Base-by-base conservation (phyloP, 2,113 vertebrate genomes). In the Candoia aspera region DNA sequence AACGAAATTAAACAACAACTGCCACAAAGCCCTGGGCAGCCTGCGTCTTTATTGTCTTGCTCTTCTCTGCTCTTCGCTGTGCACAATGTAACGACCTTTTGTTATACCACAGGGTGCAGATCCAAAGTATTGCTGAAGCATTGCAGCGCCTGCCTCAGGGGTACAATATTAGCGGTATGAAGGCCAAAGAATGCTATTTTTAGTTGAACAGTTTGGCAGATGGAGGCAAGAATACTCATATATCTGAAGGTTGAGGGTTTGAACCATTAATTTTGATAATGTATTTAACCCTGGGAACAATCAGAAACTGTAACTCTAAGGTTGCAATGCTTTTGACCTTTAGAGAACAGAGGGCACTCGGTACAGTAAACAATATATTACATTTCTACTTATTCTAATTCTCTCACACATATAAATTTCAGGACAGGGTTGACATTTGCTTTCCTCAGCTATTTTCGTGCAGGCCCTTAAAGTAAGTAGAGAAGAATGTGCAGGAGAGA, bases 261-360 rank as follows among this genome's bases (percentile, higher is more conserved):
- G 93, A 98, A 97, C 98, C 98, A 98, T 99, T 99, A 98, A 99
- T 99, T 99, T 97, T 98, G 98, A 98, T 98, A 98, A 99, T 98
- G 97, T 98, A 98, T 98, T 98, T 98, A 99, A 99, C 98, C 98
- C 98, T 99, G 98, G 98, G 98, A 99, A 99, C 98, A 98, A 98
- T 98, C 98, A 98, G 97, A 98, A 99, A 98, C 98, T 98, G 95
- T 97, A 98, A 97, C 97, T 98, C 97, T 97, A 97, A 98, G 98
- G 98, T 98, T 97, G 96, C 96, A 97, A 95, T 97, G 97, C 95
- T 96, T 97, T 97, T 98, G 98, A 99, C 98, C 98, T 99, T 98
- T 98, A 97, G 95, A 97, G 97, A 98, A 98, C 98, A 98, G 96
- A 97, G 97, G 96, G 95, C 96, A 96, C 88, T 95, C 42, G 42